phyloP scores from a whole-genome alignment of 2,797 vertebrate species.

The Discoglossus pictus region DNA sequence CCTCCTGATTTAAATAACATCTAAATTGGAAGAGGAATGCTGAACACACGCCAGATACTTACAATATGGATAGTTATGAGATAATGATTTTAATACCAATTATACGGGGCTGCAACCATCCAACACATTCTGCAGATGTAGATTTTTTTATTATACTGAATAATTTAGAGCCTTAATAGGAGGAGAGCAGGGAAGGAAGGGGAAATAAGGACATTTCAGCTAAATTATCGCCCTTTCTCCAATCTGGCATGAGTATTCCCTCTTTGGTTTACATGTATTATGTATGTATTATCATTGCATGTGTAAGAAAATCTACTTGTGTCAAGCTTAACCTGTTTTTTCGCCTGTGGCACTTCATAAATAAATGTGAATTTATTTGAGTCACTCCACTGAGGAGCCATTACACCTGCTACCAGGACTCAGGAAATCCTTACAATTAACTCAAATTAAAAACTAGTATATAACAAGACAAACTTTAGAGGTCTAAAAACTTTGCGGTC shows the following conservation, averaged over 20 bases:
- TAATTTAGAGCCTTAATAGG: constrained; percentile 42
- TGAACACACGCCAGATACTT: constrained; percentile 37
- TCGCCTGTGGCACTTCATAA: too few relatives aligned
- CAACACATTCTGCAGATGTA: constrained; percentile 44
- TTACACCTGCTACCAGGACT: too few relatives aligned
- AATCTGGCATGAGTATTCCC: background rate
- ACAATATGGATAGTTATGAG: constrained; percentile 36
- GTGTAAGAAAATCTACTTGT: too few relatives aligned
- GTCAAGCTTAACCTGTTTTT: too few relatives aligned
- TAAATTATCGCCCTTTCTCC: constrained; percentile 25
- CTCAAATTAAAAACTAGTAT: too few relatives aligned
- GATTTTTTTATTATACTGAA: constrained; percentile 43
- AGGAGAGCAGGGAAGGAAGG: constrained; percentile 26
- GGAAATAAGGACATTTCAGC: constrained; percentile 30
- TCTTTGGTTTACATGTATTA: constrained; percentile 1
- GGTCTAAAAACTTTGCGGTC: too few relatives aligned
- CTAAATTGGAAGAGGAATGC: constrained; percentile 14
- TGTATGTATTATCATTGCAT: background rate
- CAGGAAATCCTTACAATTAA: too few relatives aligned
- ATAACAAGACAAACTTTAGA: too few relatives aligned
- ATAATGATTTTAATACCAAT: constrained; percentile 44
- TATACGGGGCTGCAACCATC: constrained; percentile 31
- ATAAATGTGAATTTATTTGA: too few relatives aligned
- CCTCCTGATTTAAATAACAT: constrained; percentile 30
- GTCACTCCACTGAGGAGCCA: too few relatives aligned